phyloP scores from a whole-genome alignment of 2,797 vertebrate genomes.

The Spheniscus humboldti region DNA sequence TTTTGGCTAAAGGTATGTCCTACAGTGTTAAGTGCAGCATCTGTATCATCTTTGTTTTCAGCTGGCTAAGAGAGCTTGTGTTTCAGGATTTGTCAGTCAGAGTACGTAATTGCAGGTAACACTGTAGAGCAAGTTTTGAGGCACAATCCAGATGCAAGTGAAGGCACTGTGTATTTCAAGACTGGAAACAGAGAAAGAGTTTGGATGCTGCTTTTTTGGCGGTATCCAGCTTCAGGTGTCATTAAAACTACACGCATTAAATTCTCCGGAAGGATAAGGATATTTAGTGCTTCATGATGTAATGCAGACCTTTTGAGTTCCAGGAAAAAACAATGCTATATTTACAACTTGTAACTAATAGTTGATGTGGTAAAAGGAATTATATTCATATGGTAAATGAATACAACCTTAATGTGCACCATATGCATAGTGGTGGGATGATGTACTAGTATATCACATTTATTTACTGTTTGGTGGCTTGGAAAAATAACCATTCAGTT shows the following conservation, averaged over 20 bases:
- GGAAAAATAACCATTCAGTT: constrained; percentile 74
- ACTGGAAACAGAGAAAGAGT: neutral
- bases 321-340: constrained; percentile 75
- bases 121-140: neutral
- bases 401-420: constrained; percentile 79
- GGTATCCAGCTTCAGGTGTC: constrained; percentile 43
- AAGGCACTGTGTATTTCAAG: neutral
- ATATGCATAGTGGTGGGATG: constrained; percentile 72
- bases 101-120: neutral
- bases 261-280: constrained; percentile 64
- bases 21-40: neutral
- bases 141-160: neutral
- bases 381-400: constrained; percentile 82
- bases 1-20: neutral
- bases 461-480: constrained; percentile 80
- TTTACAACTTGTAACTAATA: constrained; percentile 72
- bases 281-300: constrained; percentile 68
- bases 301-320: constrained; percentile 56
- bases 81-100: neutral
- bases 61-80: neutral
- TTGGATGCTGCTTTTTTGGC: constrained; percentile 27
- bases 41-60: neutral
- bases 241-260: constrained; percentile 46
- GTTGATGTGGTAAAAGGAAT: constrained; percentile 76
- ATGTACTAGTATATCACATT: constrained; percentile 82